phyloP scores from a whole-genome alignment of 2,888 invertebrate genomes.

The Dicyrtoma fusca region DNA sequence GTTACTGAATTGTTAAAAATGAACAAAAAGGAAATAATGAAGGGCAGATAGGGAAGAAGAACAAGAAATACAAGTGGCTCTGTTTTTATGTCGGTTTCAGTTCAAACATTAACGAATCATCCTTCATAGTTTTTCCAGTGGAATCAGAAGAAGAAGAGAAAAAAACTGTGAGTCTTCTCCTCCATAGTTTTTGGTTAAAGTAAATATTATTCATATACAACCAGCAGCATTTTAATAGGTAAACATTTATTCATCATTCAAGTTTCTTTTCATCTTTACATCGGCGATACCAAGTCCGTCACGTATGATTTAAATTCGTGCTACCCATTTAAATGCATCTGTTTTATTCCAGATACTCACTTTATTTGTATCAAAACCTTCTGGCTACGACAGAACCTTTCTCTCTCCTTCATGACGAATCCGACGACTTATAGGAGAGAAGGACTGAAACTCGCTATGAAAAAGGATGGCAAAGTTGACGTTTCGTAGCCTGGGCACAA shows the following conservation, averaged over 20 bases:
- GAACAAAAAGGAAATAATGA: slow-evolving; percentile 27
- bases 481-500: no score
- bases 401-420: slow-evolving; percentile 5
- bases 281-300: slow-evolving; percentile 1
- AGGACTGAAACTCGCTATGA: no score
- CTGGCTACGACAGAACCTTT: background rate
- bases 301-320: background rate
- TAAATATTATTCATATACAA: no score
- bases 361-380: background rate
- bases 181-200: no score
- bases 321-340: no score
- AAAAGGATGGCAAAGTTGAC: no score
- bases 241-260: slow-evolving; percentile 5
- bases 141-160: no score
- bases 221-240: no score
- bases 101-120: slow-evolving; percentile 12
- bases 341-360: no score
- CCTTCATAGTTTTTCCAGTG: background rate
- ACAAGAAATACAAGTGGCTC: slow-evolving; percentile 19
- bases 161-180: no score
- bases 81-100: slow-evolving; percentile 20
- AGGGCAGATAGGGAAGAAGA: slow-evolving; percentile 9
- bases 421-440: no score
- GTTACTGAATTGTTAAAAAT: slow-evolving; percentile 31
- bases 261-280: background rate